Percentiles rank a stretch among this genome's conserved stretches.
phyloP scores from a whole-genome alignment of 2,888 invertebrate genomes.

The Xestia rhomboidea region DNA sequence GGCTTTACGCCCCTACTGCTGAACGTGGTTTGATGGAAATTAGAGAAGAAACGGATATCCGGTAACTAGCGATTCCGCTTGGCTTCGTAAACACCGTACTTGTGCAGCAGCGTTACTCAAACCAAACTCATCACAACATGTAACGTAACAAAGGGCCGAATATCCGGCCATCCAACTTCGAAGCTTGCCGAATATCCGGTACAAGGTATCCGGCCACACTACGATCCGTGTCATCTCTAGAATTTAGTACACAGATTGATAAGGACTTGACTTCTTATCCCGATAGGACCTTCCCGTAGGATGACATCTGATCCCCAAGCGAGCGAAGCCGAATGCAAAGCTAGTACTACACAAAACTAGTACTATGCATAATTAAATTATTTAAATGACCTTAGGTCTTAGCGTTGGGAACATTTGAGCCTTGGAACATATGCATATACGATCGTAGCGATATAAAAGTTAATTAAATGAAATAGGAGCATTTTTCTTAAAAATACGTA shows the following conservation, averaged over 20 bases:
- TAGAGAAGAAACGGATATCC: too few relatives aligned
- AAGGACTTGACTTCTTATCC: neutral
- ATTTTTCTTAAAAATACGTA: slow-evolving; percentile 25
- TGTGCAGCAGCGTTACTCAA: too few relatives aligned
- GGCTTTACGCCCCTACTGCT: neutral
- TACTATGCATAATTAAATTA: neutral
- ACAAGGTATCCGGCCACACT: too few relatives aligned
- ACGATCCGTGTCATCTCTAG: too few relatives aligned
- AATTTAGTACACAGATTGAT: neutral
- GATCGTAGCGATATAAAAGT: slow-evolving; percentile 29
- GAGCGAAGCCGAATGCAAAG: neutral
- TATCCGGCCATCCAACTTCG: too few relatives aligned
- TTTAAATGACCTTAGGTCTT: neutral
- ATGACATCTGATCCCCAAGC: too few relatives aligned
- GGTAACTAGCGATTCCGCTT: too few relatives aligned
- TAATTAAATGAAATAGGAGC: slow-evolving; percentile 7
- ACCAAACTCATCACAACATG: too few relatives aligned
- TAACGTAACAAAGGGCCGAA: too few relatives aligned
- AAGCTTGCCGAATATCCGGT: too few relatives aligned
- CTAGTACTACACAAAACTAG: neutral
- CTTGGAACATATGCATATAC: neutral
- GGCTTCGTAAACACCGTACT: too few relatives aligned
- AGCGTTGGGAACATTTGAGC: neutral
- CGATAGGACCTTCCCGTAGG: neutral
- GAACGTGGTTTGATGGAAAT: neutral